Conservation (phyloP, 1,140 invertebrate species). For the Episyrphus balteatus region DNA sequence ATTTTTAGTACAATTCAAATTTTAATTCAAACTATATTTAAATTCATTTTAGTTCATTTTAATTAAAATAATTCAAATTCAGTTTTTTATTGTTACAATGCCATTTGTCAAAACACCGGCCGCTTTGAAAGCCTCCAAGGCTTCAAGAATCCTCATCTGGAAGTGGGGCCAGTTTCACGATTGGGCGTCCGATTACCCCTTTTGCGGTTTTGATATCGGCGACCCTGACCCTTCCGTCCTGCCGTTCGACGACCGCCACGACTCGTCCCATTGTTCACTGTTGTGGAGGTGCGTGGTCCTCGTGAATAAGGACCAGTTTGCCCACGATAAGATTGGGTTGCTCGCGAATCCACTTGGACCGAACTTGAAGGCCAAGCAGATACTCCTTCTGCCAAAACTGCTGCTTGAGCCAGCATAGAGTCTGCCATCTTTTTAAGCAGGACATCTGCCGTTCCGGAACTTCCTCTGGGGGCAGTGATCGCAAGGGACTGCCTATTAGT, state of each 20-base stretch:
- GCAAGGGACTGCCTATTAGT: too few species aligned
- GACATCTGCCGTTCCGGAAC: too few species aligned
- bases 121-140: not conserved
- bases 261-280: conserved; percentile 34
- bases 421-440: conserved; percentile 2
- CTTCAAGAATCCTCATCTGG: not conserved
- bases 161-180: conserved; percentile 8
- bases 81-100: too few species aligned
- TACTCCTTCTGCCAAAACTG: conserved; percentile 22
- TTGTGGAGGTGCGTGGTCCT: conserved; percentile 22
- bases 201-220: conserved; percentile 22
- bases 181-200: conserved; percentile 11
- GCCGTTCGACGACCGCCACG: conserved; percentile 22
- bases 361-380: conserved; percentile 15
- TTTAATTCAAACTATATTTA: too few species aligned
- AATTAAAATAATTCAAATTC: too few species aligned
- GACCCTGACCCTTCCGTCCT: conserved; percentile 29
- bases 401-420: conserved; percentile 2
- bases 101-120: not conserved
- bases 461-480: too few species aligned
- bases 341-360: conserved; percentile 20
- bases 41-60: too few species aligned
- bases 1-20: too few species aligned
- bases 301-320: conserved; percentile 24
- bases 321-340: conserved; percentile 13